These are phyloP conservation scores for Lates japonicus DNA, from an alignment of 2,797 vertebrate species.

Conservation along the genomic window DNA sequence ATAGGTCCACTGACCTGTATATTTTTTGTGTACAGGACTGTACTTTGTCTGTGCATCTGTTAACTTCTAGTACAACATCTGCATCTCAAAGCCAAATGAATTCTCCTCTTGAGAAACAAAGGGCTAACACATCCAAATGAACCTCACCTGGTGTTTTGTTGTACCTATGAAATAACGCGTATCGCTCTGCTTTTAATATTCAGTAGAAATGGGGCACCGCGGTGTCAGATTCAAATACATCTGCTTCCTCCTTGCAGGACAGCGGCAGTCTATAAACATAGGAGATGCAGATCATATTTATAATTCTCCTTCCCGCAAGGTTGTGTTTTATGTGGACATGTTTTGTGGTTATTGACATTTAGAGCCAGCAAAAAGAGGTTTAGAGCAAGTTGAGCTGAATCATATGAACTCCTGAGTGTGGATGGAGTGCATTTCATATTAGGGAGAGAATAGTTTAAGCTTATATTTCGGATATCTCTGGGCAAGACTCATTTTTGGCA, in stretches of 20 bases:
- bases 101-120: constrained; percentile 35
- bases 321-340: constrained; percentile 45
- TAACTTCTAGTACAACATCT: background rate
- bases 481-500: constrained; percentile 49
- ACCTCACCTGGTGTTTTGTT: constrained; percentile 65
- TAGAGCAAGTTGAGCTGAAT: constrained; percentile 50
- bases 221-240: constrained; percentile 54
- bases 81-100: constrained; percentile 5
- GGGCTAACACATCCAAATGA: constrained; percentile 20
- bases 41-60: background rate
- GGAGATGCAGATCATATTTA: constrained; percentile 60
- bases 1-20: background rate
- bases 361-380: constrained; percentile 54
- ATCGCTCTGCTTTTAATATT: constrained; percentile 53
- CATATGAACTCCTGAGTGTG: constrained; percentile 18
- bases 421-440: constrained; percentile 28
- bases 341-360: constrained; percentile 66
- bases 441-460: constrained; percentile 34
- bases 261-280: constrained; percentile 63
- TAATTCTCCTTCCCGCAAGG: constrained; percentile 41
- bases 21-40: constrained; percentile 2
- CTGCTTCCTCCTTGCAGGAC: constrained; percentile 52
- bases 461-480: constrained; percentile 41
- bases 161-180: constrained; percentile 71
- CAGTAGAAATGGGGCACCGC: constrained; percentile 63